phyloP scores from a whole-genome alignment of 2,888 invertebrate genomes.

The Saturnia japonica region DNA sequence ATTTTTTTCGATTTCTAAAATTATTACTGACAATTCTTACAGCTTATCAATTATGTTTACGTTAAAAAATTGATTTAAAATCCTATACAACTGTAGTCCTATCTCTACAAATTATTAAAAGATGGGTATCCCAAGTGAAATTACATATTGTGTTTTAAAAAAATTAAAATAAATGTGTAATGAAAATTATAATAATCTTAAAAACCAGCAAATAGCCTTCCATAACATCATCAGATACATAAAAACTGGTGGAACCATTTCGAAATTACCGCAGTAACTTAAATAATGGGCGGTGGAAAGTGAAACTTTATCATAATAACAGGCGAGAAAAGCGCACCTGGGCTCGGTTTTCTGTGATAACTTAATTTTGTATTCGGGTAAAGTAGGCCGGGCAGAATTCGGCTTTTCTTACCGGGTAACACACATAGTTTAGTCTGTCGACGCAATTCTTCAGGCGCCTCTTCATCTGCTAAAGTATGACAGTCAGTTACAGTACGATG shows the following conservation, averaged over 20 bases:
- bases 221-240: background rate
- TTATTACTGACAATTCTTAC: too few species aligned
- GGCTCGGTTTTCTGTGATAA: constrained; percentile 41
- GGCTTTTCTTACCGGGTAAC: background rate
- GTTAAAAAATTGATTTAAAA: too few species aligned
- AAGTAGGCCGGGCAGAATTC: constrained; percentile 5
- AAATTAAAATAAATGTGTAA: too few species aligned
- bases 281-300: constrained; percentile 46
- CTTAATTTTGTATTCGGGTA: constrained; percentile 39
- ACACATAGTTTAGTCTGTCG: constrained; percentile 4
- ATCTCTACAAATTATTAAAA: too few species aligned
- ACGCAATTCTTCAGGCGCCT: background rate
- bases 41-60: too few species aligned
- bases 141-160: too few species aligned
- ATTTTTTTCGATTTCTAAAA: too few species aligned
- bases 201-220: background rate
- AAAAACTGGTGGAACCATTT: constrained; percentile 29
- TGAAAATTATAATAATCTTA: too few species aligned
- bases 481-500: background rate
- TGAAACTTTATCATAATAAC: constrained; percentile 59
- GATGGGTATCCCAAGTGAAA: too few species aligned
- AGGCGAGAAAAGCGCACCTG: constrained; percentile 55
- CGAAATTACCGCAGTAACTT: constrained; percentile 36
- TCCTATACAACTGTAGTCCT: too few species aligned
- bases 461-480: background rate